These are phyloP conservation scores for Poeciliopsis paucimaculata DNA, from an alignment of 2,797 vertebrate genomes.

Conservation along the genomic window DNA sequence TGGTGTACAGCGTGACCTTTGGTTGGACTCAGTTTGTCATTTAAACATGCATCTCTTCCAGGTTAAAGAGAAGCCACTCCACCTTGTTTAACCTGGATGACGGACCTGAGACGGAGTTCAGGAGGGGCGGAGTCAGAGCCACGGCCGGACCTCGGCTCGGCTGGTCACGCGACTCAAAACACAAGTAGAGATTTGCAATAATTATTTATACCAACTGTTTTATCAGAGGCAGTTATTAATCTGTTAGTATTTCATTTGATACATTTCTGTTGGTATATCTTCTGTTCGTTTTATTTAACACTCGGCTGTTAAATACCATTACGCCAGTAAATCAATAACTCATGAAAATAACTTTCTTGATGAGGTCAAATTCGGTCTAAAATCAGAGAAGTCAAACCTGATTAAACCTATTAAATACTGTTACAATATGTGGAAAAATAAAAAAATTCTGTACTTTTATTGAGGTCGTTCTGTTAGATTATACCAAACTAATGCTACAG, in stretches of 20 bases:
- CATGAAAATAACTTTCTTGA: neutral
- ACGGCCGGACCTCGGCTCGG: conserved; percentile 93
- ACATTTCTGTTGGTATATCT: too few relatives aligned
- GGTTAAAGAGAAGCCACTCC: conserved; percentile 93
- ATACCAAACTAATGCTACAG: too few relatives aligned
- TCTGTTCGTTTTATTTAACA: too few relatives aligned
- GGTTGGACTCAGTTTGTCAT: neutral
- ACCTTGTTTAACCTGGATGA: conserved; percentile 92
- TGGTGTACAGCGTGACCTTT: neutral
- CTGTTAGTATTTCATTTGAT: neutral
- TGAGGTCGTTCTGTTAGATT: too few relatives aligned
- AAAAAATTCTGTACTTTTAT: too few relatives aligned
- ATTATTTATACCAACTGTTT: too few relatives aligned
- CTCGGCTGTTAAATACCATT: too few relatives aligned
- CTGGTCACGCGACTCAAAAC: conserved; percentile 91
- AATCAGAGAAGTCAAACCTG: neutral
- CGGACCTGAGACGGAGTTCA: conserved; percentile 87
- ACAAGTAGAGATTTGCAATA: conserved; percentile 67
- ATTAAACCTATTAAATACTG: neutral
- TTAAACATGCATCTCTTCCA: conserved; percentile 48
- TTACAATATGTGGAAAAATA: neutral
- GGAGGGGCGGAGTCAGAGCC: conserved; percentile 92
- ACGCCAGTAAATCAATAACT: neutral
- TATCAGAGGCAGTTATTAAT: neutral
- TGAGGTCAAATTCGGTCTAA: neutral